Evolutionary conservation across 1,140 invertebrate genomes (phyloP).

Genomic region (Drosophila littoralis): DNA sequence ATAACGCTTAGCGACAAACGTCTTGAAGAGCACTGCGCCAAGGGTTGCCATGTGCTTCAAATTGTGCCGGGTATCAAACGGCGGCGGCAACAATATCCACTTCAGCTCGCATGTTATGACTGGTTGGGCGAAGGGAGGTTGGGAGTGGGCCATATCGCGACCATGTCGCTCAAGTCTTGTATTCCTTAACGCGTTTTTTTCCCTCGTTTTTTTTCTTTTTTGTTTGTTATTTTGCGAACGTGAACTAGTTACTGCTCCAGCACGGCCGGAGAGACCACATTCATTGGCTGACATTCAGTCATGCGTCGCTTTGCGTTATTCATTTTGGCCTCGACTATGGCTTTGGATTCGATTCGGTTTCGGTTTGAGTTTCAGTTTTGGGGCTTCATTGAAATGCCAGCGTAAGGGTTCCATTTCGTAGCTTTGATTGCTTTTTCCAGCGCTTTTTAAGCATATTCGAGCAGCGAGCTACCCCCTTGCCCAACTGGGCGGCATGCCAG

Average conservation of each 20-base stretch:
- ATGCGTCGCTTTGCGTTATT: constrained; percentile 76
- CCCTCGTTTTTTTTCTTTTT: neutral
- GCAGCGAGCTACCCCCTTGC: neutral
- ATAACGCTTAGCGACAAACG: constrained; percentile 30
- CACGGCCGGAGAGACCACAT: constrained; percentile 15
- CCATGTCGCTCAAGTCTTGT: neutral
- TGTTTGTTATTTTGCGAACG: neutral
- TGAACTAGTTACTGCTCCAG: neutral
- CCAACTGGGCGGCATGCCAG: neutral
- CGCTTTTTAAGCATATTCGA: constrained; percentile 23
- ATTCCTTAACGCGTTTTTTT: neutral
- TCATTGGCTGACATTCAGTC: constrained; percentile 72
- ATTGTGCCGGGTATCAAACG: constrained; percentile 42
- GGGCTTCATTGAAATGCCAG: constrained; percentile 37
- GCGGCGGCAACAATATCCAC: constrained; percentile 41
- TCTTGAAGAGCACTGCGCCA: constrained; percentile 23
- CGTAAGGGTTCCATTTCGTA: constrained; percentile 71
- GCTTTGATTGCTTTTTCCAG: constrained; percentile 67
- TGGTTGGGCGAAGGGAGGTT: neutral
- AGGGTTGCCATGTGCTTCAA: constrained; percentile 36
- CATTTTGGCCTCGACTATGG: constrained; percentile 56
- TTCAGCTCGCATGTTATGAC: constrained; percentile 31
- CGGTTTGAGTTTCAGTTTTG: constrained; percentile 15
- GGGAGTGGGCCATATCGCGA: constrained; percentile 34
- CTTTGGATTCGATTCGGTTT: constrained; percentile 37